Base-by-base conservation (phyloP, 2,797 vertebrate genomes). In the Squalus acanthias region DNA sequence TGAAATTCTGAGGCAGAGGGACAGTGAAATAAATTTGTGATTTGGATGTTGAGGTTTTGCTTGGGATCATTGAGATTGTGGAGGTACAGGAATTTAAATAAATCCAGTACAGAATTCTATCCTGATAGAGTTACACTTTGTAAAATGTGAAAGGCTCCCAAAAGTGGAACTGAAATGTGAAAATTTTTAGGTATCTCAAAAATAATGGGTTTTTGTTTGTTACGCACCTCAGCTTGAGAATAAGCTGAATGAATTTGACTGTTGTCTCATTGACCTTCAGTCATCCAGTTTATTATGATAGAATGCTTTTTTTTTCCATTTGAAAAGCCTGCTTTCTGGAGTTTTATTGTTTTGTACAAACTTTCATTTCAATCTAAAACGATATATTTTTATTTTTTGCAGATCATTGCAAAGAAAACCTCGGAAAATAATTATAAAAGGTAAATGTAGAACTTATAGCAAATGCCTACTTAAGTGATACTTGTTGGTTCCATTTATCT, bases 321-420 rank as follows among this genome's bases (percentile, higher is more conserved):
- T 57, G 2, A 72, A 57, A 69, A 67, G 9, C 7, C 53, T 92
- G 89, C 17, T 92, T 65, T 92, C 33, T 92, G 33, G 8, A 72
- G 24, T 57, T 74, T 53, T 57, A 76, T 76, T 76, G 15, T 29
- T 29, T 20, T 57, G 4, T 76, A 3, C 65, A 57, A 76, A 4
- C 13, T 95, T 76, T 20, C 3, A 33, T 76, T 76, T 74, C 26
- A 76, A 74, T 53, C 72, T 53, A 95, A 76, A 95, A 76, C 0
- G 1, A n/a, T 53, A 70, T 76, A 74, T 74, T 74, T 95, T 53
- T 95, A 7, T 15, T 76, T 70, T 95, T 95, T 93, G 39, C 94
- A 95, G 94, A 76, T 95, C 46, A 76, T n/a, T 95, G 50, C 70
- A 95, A 95, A 95, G 69, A 76, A 95, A 60, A 57, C 94, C 17